Percentiles rank a stretch among this genome's conserved stretches.
Evolutionary conservation across 2,797 vertebrate species (phyloP).

Genomic region (Toxotes lorentzi): DNA sequence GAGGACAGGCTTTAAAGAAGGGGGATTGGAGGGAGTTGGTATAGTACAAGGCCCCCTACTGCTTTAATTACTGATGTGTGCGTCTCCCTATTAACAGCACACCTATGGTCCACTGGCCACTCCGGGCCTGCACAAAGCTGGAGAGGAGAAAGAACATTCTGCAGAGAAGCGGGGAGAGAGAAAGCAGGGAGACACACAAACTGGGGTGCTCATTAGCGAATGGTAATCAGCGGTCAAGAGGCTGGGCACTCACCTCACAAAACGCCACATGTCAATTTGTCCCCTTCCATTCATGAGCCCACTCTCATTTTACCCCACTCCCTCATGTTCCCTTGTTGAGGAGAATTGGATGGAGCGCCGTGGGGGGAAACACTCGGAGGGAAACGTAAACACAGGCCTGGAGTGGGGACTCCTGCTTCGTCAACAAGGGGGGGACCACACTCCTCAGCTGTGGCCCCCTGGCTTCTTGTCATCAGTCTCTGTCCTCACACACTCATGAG

Average conservation of each 20-base stretch:
- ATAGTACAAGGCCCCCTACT: slow-evolving; percentile 84
- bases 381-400: slow-evolving; percentile 80
- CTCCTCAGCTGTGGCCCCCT: slow-evolving; percentile 61
- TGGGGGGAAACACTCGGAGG: slow-evolving; percentile 81
- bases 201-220: slow-evolving; percentile 86
- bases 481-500: slow-evolving; percentile 6
- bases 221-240: slow-evolving; percentile 87
- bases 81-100: slow-evolving; percentile 84
- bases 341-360: slow-evolving; percentile 77
- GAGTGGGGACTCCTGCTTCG: slow-evolving; percentile 60
- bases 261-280: slow-evolving; percentile 88
- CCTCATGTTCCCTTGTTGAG: slow-evolving; percentile 72
- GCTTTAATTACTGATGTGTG: slow-evolving; percentile 90
- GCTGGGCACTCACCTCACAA: slow-evolving; percentile 83
- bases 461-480: slow-evolving; percentile 32
- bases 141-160: slow-evolving; percentile 75
- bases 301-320: slow-evolving; percentile 64
- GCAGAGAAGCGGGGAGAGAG: slow-evolving; percentile 63
- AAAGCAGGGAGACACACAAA: slow-evolving; percentile 69
- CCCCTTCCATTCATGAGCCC: slow-evolving; percentile 77
- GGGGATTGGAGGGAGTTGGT: slow-evolving; percentile 69
- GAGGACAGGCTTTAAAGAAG: slow-evolving; percentile 65
- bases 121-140: slow-evolving; percentile 78
- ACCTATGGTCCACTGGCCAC: slow-evolving; percentile 81
- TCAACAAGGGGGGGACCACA: slow-evolving; percentile 42